A percentile compares a stretch with the other conserved stretches of the same genome.
phyloP scores from a whole-genome alignment of 1,140 invertebrate species.

The Aphidius ervi region DNA sequence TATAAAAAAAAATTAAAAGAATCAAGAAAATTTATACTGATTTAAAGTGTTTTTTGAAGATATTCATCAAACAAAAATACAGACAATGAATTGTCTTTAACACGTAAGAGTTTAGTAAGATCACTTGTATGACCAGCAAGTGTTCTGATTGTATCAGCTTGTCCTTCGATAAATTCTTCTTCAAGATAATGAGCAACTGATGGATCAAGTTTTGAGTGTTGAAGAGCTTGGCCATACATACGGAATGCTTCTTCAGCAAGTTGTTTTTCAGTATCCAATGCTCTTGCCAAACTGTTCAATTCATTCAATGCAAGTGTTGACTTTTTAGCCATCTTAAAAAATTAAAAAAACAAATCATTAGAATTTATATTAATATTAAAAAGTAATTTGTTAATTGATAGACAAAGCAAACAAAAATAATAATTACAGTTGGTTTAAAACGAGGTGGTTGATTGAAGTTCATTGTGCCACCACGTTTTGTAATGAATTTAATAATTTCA shows the following conservation, averaged over 20 bases:
- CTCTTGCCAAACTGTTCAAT: slow-evolving; percentile 66
- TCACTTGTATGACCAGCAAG: slow-evolving; percentile 70
- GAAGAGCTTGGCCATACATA: slow-evolving; percentile 55
- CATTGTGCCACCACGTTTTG: slow-evolving; percentile 63
- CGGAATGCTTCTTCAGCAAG: slow-evolving; percentile 63
- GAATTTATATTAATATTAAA: slow-evolving; percentile 8
- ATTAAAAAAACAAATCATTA: slow-evolving; percentile 13
- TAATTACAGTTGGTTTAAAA: slow-evolving; percentile 34
- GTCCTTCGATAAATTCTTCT: slow-evolving; percentile 68
- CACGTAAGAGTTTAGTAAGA: slow-evolving; percentile 61
- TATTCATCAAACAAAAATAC: slow-evolving; percentile 77
- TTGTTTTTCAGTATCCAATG: slow-evolving; percentile 69
- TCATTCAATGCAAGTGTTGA: slow-evolving; percentile 54
- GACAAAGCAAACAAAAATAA: background rate
- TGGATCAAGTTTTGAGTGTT: slow-evolving; percentile 39
- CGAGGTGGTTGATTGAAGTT: slow-evolving; percentile 45
- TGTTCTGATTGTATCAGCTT: slow-evolving; percentile 62
- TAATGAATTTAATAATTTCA: slow-evolving; percentile 70
- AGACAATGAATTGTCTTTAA: slow-evolving; percentile 60
- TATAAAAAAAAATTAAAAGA: background rate
- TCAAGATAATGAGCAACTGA: slow-evolving; percentile 66
- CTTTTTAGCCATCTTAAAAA: slow-evolving; percentile 32
- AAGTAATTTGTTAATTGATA: background rate
- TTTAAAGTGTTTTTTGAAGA: slow-evolving; percentile 57
- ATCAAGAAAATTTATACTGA: background rate